phyloP scores from a whole-genome alignment of 2,888 invertebrate genomes.

The Odontocerum albicorne region DNA sequence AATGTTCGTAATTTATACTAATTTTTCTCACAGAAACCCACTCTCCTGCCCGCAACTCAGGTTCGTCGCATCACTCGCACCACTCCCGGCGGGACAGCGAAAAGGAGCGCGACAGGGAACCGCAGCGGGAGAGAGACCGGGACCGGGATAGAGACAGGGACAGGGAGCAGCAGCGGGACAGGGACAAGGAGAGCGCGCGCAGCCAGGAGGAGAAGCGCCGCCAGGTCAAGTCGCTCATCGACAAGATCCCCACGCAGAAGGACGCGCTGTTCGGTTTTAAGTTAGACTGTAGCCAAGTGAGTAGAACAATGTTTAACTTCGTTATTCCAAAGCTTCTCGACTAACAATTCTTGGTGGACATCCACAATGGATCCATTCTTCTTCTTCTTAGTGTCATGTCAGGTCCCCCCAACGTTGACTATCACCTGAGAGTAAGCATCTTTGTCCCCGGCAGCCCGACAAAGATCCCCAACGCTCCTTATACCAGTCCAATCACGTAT shows the following conservation, averaged over 20 bases:
- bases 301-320: no score
- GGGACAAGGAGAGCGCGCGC: slow-evolving; percentile 64
- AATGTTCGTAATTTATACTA: not conserved
- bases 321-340: no score
- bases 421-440: no score
- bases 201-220: slow-evolving; percentile 93
- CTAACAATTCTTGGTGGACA: no score
- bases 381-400: no score
- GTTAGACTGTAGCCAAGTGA: slow-evolving; percentile 82
- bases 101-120: slow-evolving; percentile 49
- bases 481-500: no score
- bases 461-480: no score
- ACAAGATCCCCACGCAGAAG: slow-evolving; percentile 97
- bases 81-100: slow-evolving; percentile 39
- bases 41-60: not conserved
- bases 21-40: not conserved
- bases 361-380: no score
- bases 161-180: slow-evolving; percentile 49
- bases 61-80: slow-evolving; percentile 19
- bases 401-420: no score
- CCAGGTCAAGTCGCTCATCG: slow-evolving; percentile 95
- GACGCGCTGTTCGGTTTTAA: slow-evolving; percentile 93
- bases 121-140: slow-evolving; percentile 58
- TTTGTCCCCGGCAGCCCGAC: no score
- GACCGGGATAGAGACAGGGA: slow-evolving; percentile 44